Evolutionary conservation across 2,888 invertebrate species (phyloP).

Genomic region (Pogonocherus hispidulus): DNA sequence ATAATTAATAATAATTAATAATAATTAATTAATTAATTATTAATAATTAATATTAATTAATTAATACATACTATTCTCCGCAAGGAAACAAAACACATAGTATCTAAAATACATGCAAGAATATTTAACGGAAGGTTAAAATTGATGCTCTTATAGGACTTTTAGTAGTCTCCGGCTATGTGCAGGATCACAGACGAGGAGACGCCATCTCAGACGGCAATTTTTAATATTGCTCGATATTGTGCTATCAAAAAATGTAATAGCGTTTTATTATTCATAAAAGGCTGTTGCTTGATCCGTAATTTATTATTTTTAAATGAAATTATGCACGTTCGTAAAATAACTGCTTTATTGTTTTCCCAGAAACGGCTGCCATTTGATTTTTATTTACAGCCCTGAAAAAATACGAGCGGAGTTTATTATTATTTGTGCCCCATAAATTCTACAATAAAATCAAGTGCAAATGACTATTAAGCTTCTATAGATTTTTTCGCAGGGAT

Average conservation of each 20-base stretch:
- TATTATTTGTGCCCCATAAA: neutral
- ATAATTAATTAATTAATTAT: too few relatives aligned
- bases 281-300: slow-evolving; percentile 41
- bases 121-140: neutral
- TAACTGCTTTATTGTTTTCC: slow-evolving; percentile 43
- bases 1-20: too few relatives aligned
- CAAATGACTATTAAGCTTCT: neutral
- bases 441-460: neutral
- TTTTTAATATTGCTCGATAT: slow-evolving; percentile 41
- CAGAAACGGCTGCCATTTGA: slow-evolving; percentile 18
- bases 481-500: neutral
- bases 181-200: slow-evolving; percentile 13
- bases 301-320: slow-evolving; percentile 48
- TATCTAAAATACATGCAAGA: neutral
- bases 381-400: slow-evolving; percentile 8
- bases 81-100: too few relatives aligned
- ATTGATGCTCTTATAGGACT: neutral
- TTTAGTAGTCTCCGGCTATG: neutral
- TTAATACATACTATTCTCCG: too few relatives aligned
- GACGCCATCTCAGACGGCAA: slow-evolving; percentile 31
- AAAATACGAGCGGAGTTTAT: neutral
- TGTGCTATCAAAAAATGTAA: slow-evolving; percentile 42
- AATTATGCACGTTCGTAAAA: slow-evolving; percentile 47
- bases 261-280: slow-evolving; percentile 47
- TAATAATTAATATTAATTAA: too few relatives aligned